phyloP scores from a whole-genome alignment of 2,797 vertebrate species.

The Fistularia commersonii region DNA sequence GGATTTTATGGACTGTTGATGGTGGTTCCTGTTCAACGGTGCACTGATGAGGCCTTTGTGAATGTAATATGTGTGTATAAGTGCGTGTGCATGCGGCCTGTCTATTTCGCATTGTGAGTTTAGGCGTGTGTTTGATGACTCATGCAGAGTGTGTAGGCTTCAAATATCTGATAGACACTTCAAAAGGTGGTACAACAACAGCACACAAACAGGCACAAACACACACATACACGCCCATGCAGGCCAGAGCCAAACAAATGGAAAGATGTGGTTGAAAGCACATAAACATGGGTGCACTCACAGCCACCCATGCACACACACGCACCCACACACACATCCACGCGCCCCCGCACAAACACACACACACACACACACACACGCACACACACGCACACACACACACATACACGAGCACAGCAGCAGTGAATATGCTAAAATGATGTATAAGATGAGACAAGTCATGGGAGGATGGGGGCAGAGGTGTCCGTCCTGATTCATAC shows the following conservation, averaged over 20 bases:
- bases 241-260: conserved; percentile 8
- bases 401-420: conserved; percentile 8
- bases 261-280: conserved; percentile 21
- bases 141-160: conserved; percentile 53
- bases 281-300: neutral
- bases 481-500: conserved; percentile 49
- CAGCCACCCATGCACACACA: conserved; percentile 22
- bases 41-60: conserved; percentile 25
- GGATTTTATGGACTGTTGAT: conserved; percentile 16
- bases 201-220: conserved; percentile 21
- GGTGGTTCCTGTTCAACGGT: conserved; percentile 7
- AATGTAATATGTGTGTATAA: conserved; percentile 5
- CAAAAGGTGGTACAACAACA: conserved; percentile 8
- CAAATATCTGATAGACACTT: conserved; percentile 48
- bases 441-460: conserved; percentile 40
- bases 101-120: conserved; percentile 7
- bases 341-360: conserved; percentile 9
- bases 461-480: conserved; percentile 31
- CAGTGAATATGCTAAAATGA: conserved; percentile 33
- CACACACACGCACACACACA: conserved; percentile 2
- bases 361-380: conserved; percentile 10
- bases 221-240: conserved; percentile 11
- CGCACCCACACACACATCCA: conserved; percentile 10
- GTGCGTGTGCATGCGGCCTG: neutral
- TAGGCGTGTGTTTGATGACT: conserved; percentile 44